A percentile compares a stretch with the other conserved stretches of the same genome.
Conservation (phyloP, 2,888 invertebrate genomes). For the Drosophila picticornis region DNA sequence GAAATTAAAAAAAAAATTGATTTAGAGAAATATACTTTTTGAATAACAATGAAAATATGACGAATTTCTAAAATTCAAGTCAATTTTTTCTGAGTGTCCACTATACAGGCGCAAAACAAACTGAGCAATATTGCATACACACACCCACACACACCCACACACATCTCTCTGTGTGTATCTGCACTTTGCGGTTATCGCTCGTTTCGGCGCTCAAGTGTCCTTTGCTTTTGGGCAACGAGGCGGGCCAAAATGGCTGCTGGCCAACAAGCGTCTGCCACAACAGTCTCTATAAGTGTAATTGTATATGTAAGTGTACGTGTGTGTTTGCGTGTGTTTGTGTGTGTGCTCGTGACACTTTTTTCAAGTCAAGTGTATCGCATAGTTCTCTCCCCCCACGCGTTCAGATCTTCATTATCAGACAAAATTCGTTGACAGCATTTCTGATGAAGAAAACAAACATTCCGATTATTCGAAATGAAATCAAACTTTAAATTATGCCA, state of each 20-base stretch:
- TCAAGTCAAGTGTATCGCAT: conserved; percentile 41
- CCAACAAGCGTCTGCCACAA: conserved; percentile 42
- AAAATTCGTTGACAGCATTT: conserved; percentile 47
- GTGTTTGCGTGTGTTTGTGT: not conserved
- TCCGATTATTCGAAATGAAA: not conserved
- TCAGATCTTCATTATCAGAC: conserved; percentile 45
- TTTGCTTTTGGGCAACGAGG: conserved; percentile 48
- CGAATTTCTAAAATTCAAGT: accelerated
- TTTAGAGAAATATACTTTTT: not conserved
- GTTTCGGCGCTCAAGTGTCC: conserved; percentile 48
- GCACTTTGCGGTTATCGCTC: conserved; percentile 54
- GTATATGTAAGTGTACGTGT: not conserved
- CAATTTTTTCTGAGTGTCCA: not conserved
- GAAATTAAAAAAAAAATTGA: too few species aligned
- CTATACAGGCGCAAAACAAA: conserved; percentile 36
- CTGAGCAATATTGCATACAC: conserved; percentile 38
- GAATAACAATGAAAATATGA: not conserved
- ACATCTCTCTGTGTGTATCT: conserved; percentile 24
- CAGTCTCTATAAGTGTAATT: conserved; percentile 6
- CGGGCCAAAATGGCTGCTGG: conserved; percentile 47
- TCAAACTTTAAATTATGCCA: not conserved
- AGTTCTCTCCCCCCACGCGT: conserved; percentile 12
- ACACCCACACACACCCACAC: not conserved
- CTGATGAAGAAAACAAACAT: conserved; percentile 25
- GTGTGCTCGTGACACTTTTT: conserved; percentile 37